phyloP scores from a whole-genome alignment of 2,113 vertebrate genomes.

The Regulus satrapa region DNA sequence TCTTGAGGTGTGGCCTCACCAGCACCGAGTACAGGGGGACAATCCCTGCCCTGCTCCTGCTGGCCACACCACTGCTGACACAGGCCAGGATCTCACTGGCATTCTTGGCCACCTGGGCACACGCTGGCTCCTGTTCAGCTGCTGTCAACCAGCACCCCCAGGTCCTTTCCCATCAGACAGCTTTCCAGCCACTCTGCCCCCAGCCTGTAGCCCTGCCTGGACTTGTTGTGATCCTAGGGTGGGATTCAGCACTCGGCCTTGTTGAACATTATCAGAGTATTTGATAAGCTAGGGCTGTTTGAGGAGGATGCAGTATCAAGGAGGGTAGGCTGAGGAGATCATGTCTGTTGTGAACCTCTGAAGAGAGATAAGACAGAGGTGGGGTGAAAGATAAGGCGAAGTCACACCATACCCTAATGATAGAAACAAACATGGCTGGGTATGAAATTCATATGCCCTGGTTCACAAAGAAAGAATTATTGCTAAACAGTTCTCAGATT shows the following conservation, averaged over 20 bases:
- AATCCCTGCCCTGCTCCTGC: neutral
- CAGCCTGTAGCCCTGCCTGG: neutral
- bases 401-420: neutral
- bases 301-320: neutral
- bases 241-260: rapidly evolving
- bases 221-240: neutral
- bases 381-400: neutral
- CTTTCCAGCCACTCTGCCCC: neutral
- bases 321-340: neutral
- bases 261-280: neutral
- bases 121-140: neutral
- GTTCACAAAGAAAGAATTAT: neutral
- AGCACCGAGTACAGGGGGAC: rapidly evolving
- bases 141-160: neutral
- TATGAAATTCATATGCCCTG: neutral
- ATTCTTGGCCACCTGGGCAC: neutral
- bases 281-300: neutral
- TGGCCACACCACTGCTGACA: neutral
- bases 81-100: rapidly evolving
- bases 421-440: neutral
- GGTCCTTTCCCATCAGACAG: rapidly evolving
- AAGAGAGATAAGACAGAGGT: neutral
- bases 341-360: neutral
- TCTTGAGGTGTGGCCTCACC: neutral
- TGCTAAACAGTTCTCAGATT: neutral